Conservation (phyloP, 2,113 vertebrate species). For the Larimichthys polyactis region DNA sequence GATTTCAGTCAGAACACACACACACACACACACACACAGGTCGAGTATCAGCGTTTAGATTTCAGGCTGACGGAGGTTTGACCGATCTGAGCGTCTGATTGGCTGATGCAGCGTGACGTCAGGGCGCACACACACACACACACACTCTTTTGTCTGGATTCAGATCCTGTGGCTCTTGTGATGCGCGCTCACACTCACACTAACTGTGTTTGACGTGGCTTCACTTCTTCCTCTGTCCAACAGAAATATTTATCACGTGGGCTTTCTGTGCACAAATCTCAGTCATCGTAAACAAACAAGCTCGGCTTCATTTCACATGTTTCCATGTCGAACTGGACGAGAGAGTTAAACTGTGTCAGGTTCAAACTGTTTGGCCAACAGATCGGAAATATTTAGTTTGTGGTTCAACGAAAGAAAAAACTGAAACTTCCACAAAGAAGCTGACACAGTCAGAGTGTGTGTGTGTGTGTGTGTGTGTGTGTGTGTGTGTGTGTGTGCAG, state of each 20-base stretch:
- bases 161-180: constrained; percentile 80
- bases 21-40: no score
- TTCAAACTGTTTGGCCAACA: not conserved
- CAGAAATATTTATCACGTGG: not conserved
- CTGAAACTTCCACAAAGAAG: not conserved
- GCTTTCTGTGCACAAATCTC: not conserved
- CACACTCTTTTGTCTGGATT: constrained; percentile 81
- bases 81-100: no score
- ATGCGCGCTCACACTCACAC: constrained; percentile 17
- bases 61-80: no score
- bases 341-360: not conserved
- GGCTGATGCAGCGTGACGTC: no score
- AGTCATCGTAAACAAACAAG: not conserved
- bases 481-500: no score
- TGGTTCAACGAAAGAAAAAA: not conserved
- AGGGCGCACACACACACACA: constrained; percentile 40
- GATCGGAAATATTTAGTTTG: not conserved
- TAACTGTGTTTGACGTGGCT: not conserved
- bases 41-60: no score
- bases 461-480: no score
- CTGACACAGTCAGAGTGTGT: no score
- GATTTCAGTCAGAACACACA: no score
- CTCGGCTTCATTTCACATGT: not conserved
- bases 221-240: not conserved
- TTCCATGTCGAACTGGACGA: no score